Base-by-base conservation (phyloP, 2,797 vertebrate genomes). In the Schizothorax lantsangensis region DNA sequence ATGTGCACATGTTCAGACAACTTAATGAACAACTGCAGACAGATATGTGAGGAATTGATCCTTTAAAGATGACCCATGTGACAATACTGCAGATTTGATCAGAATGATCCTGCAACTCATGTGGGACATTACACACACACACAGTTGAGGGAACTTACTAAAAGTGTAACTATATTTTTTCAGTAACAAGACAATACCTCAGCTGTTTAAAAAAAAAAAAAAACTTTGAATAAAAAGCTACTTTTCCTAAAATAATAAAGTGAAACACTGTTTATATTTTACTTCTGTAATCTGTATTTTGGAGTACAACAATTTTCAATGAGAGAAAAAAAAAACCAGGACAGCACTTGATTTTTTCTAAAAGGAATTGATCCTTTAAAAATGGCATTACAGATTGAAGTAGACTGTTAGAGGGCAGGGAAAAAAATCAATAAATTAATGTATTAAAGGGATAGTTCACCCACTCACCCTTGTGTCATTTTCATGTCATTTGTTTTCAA, bases 11-110 rank as follows among this genome's bases (percentile, higher is more conserved):
- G 14, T 36, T 59, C 71, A 72, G 33, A 49, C 23, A 54, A 66
- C 17, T 57, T 71, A 72, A 79, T 79, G 71, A 84, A 75, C 10
- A 74, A 62, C 49, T 40, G 47, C 45, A 54, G 66, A 82, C 80
- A 71, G 21, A 54, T 40, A 26, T n/a, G 77, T 17, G 77, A 59
- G 7, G 40, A 38, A 83, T 3, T 57, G 49, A 38, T 83, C 15
- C 66, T 71, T 14, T 21, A 71, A 21, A 74, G 62, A 30, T 38
- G 26, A 40, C 43, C 54, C 45, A 5, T 64, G 72, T 75, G 71
- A 49, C 79, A 81, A 11, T 45, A 83, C 45, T 40, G 33, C 66
- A 82, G 33, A 82, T 71, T 73, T 43, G 15, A 43, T 45, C 43
- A 30, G 49, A 72, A 45, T 0, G 15, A 19, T 57, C 36, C 9